Evolutionary conservation across 1,140 invertebrate species (phyloP), one percentile per base, ranked within the genome.

Genomic region (Venustaconcha ellipsiformis): DNA sequence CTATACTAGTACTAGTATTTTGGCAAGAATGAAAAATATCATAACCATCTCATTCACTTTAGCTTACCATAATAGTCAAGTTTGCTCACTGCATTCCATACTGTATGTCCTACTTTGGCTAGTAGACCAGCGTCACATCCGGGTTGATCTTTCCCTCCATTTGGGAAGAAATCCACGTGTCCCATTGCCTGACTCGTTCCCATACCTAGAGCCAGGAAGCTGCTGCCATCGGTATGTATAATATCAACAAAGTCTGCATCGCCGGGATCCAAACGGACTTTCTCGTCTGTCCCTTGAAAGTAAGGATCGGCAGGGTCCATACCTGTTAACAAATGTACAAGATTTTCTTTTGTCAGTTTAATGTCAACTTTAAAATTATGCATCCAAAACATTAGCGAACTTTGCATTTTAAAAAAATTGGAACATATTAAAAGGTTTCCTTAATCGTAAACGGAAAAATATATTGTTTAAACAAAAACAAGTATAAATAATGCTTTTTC

Each of bases 171-270:
- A 87, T 97, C 96, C 0, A 97, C 95, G 85, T 98, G 94, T 0
- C 96, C 96, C 92, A 97, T 94, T 0, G 95, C 94, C 86, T 96
- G 94, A 90, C 94, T 94, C 1, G 94, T 94, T 6, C 96, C 95
- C 15, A 96, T 73, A n/a, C 86, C 86, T 11, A 83, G 57, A 18
- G 69, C 62, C 4, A 73, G 26, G 23, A 84, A 63, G 17, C 76
- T 78, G 6, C 78, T 95, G 0, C 95, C 96, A 87, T 98, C 97
- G 17, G 95, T 96, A 85, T 99, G 97, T 66, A 98, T 97, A 0
- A 97, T 96, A 87, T 98, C 97, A 1, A 99, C 97, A 87, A 97
- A 98, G 59, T 93, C 92, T 0, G 97, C 97, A 88, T 98, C 97
- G 26, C 86, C 82, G 11, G 85, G 82, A 70, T 90, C 90, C 18